Conservation (phyloP, 2,113 vertebrate species). For the Donacobius atricapilla region DNA sequence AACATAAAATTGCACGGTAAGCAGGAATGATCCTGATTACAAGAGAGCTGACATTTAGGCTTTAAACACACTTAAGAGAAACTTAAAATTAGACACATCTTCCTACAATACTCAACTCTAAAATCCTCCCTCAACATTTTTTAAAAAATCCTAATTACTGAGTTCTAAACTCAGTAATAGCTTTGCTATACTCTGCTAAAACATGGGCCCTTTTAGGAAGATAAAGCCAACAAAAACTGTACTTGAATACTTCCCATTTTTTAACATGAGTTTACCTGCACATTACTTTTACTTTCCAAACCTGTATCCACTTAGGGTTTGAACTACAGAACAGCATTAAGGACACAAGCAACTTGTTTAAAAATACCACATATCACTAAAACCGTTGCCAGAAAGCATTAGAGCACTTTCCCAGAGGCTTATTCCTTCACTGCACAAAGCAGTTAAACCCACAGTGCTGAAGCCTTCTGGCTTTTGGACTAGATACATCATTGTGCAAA, state of each 20-base stretch:
- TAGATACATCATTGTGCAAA: background rate
- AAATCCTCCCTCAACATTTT: background rate
- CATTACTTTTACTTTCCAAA: background rate
- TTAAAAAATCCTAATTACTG: rapidly evolving
- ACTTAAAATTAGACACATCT: background rate
- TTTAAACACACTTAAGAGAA: background rate
- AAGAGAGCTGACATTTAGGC: background rate
- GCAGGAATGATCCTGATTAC: background rate
- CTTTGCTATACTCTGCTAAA: background rate
- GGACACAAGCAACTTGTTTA: background rate
- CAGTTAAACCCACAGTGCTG: rapidly evolving
- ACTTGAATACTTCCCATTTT: background rate
- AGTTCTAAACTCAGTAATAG: background rate
- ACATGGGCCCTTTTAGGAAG: background rate
- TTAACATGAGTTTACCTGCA: background rate
- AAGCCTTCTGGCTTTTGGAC: background rate
- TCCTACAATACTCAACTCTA: background rate
- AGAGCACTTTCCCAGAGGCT: background rate
- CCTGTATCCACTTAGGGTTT: background rate
- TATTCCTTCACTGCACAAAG: background rate
- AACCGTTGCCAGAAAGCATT: background rate
- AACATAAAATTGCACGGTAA: background rate
- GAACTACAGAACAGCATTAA: background rate
- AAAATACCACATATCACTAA: background rate
- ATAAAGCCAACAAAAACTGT: background rate